Percentiles rank a stretch among this genome's conserved stretches.
phyloP scores from a whole-genome alignment of 2,888 invertebrate species.

The Strigamia transsilvanica region DNA sequence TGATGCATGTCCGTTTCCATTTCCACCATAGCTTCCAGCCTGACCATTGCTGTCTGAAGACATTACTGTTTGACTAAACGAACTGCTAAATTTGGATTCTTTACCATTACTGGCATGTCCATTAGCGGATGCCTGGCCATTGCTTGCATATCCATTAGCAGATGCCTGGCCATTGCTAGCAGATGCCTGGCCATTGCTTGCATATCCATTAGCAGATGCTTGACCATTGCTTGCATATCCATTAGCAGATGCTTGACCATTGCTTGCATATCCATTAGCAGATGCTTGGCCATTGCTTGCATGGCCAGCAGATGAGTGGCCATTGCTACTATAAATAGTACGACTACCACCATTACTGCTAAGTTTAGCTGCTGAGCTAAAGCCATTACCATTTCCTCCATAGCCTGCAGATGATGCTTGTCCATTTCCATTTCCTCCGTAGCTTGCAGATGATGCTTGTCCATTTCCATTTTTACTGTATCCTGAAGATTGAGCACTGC shows the following conservation, averaged over 20 bases:
- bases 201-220: neutral
- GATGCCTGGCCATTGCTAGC: neutral
- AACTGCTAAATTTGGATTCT: neutral
- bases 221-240: neutral
- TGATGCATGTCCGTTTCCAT: too few species aligned
- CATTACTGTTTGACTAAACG: neutral
- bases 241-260: neutral
- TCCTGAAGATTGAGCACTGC: too few species aligned
- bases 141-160: neutral
- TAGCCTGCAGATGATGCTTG: neutral
- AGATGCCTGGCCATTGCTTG: neutral
- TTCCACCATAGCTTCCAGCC: too few species aligned
- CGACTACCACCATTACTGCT: neutral
- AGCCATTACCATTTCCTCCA: neutral
- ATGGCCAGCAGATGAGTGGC: neutral
- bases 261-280: neutral
- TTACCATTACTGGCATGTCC: neutral
- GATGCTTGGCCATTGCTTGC: neutral
- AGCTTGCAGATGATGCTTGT: too few species aligned
- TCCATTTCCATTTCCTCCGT: too few species aligned
- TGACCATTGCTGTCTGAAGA: neutral
- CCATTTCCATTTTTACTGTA: too few species aligned
- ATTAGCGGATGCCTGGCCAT: neutral
- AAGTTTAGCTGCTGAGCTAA: neutral
- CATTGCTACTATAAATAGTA: neutral